These are phyloP conservation scores for Xiphophorus birchmanni DNA, from an alignment of 2,797 vertebrate genomes.

Conservation along the genomic window DNA sequence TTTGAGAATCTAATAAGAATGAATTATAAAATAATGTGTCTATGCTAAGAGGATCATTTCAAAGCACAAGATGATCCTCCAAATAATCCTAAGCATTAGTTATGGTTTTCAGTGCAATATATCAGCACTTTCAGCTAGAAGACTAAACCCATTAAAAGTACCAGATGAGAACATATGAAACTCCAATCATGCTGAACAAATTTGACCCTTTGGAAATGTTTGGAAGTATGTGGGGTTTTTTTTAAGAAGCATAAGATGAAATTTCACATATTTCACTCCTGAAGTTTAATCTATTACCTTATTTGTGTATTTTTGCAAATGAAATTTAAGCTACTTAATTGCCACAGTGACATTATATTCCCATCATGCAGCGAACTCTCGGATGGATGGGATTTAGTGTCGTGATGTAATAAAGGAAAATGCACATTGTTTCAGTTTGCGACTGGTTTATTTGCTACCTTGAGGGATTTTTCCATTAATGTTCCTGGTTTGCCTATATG, in stretches of 20 bases:
- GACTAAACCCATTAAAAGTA: neutral
- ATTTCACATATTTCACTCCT: neutral
- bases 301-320: neutral
- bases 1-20: too few species aligned
- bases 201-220: neutral
- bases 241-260: neutral
- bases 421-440: neutral
- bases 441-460: neutral
- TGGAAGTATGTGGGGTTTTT: neutral
- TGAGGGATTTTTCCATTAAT: neutral
- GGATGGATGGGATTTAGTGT: neutral
- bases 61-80: too few species aligned
- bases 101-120: too few species aligned
- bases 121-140: neutral
- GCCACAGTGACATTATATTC: neutral
- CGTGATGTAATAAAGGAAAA: neutral
- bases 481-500: neutral
- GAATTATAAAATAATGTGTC: too few species aligned
- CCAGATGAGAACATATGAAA: neutral
- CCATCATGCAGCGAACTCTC: neutral
- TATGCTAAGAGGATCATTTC: too few species aligned
- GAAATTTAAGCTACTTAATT: neutral
- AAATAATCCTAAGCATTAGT: too few species aligned
- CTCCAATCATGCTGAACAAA: neutral
- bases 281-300: neutral